A percentile compares a stretch with the other conserved stretches of the same genome.
phyloP scores from a whole-genome alignment of 2,888 invertebrate genomes.

The Cantharis flavilabris region DNA sequence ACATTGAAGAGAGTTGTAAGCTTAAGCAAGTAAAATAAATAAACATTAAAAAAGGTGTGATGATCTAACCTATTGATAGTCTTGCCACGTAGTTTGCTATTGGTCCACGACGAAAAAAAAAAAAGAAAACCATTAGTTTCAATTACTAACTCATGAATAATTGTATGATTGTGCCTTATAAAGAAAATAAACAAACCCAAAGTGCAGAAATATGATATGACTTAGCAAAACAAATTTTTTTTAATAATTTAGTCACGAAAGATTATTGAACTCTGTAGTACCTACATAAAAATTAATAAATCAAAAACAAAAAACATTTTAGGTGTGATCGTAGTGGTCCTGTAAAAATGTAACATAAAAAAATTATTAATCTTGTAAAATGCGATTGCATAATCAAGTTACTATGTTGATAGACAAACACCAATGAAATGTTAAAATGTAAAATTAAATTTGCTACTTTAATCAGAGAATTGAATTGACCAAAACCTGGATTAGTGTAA shows the following conservation, averaged over 20 bases:
- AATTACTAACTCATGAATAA: constrained; percentile 21
- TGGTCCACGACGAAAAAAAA: constrained; percentile 58
- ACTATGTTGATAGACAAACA: neutral
- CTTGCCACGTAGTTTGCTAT: constrained; percentile 81
- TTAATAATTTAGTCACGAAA: neutral
- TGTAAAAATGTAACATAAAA: neutral
- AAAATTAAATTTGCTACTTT: neutral
- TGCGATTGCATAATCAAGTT: neutral
- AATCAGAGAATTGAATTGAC: neutral
- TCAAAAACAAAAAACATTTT: neutral
- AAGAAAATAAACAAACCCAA: constrained; percentile 29
- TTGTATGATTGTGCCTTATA: constrained; percentile 31
- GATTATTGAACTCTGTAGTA: neutral
- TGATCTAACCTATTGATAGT: constrained; percentile 77
- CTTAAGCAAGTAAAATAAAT: constrained; percentile 35
- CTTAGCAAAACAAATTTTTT: neutral
- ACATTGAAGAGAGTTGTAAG: neutral
- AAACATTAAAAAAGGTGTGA: constrained; percentile 52
- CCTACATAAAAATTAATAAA: neutral
- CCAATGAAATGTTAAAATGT: neutral
- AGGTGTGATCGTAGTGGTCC: neutral
- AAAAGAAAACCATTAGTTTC: constrained; percentile 45
- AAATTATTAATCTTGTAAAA: neutral
- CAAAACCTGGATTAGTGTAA: neutral
- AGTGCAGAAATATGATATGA: constrained; percentile 30